Percentiles rank a stretch among this genome's conserved stretches.
phyloP scores from a whole-genome alignment of 2,888 invertebrate genomes.

The Synanthedon vespiformis region DNA sequence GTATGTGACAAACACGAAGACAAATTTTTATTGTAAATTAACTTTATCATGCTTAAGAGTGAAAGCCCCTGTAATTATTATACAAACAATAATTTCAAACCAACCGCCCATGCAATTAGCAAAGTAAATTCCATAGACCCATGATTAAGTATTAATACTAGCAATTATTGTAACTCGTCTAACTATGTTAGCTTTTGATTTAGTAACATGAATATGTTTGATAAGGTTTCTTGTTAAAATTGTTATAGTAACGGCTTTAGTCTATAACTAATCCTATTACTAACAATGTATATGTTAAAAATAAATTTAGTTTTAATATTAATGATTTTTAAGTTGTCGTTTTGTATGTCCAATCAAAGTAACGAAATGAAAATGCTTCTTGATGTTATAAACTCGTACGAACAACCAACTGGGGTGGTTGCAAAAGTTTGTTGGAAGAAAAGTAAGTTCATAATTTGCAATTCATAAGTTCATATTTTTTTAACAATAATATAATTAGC shows the following conservation, averaged over 20 bases:
- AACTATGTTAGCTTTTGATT: not conserved
- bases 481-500: too few relatives aligned
- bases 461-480: too few relatives aligned
- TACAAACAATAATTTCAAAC: slow-evolving; percentile 3
- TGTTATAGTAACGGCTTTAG: too few relatives aligned
- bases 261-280: too few relatives aligned
- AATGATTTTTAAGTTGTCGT: not conserved
- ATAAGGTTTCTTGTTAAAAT: too few relatives aligned
- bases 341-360: not conserved
- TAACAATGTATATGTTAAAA: not conserved
- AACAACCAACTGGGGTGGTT: slow-evolving; percentile 27
- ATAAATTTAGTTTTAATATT: not conserved
- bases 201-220: too few relatives aligned
- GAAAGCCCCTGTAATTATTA: not conserved
- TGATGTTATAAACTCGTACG: slow-evolving; percentile 28
- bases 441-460: slow-evolving; percentile 20
- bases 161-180: slow-evolving; percentile 9
- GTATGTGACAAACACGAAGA: too few relatives aligned
- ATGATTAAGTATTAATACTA: slow-evolving; percentile 2
- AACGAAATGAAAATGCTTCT: slow-evolving; percentile 25
- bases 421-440: slow-evolving; percentile 31
- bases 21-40: too few relatives aligned
- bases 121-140: slow-evolving; percentile 1
- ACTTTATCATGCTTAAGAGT: not conserved
- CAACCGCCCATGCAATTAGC: slow-evolving; percentile 4